Base-by-base conservation (phyloP, 2,113 vertebrate species). In the Zosterops borbonicus region DNA sequence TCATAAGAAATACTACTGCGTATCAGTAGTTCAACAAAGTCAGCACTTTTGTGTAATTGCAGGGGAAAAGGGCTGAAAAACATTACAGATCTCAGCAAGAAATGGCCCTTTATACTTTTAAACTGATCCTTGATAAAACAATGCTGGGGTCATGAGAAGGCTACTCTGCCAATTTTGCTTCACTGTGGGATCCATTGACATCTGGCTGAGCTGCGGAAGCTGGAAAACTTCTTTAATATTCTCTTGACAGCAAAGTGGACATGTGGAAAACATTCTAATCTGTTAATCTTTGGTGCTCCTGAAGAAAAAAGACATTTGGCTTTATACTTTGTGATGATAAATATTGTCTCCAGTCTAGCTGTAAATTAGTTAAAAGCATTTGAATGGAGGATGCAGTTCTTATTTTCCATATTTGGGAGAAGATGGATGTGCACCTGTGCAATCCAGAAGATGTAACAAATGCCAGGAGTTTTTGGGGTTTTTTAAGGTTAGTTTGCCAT, bases 231-330 rank as follows among this genome's bases (percentile, higher is more conserved):
- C 98, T 99, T 98, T 98, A 98, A 99, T 98, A 99, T 98, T 99
- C 98, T 99, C 99, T 97, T 98, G 98, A 98, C 97, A 98, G 98
- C 98, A 98, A 97, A 97, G 96, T 95, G 97, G 98, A 99, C 98
- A 99, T 99, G 98, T 99, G 99, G 98, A 99, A 99, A 99, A 98
- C 98, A 99, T 99, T 98, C 97, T 98, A 97, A 98, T 98, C 98
- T 98, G 97, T 98, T 98, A 98, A 98, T 98, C 98, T 98, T 95
- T 97, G 97, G 98, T 98, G 97, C 98, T 98, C 97, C 97, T 97
- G 96, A 97, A 98, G 97, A 97, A 97, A 97, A 89, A 92, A 91
- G 95, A 98, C 97, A 96, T 97, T 98, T 98, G 98, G 97, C 97
- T 98, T 98, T 97, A 97, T 96, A 95, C 96, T 97, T 97, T 97